A percentile compares a stretch with the other conserved stretches of the same genome.
phyloP scores from a whole-genome alignment of 2,113 vertebrate genomes.

The Pristiophorus japonicus region DNA sequence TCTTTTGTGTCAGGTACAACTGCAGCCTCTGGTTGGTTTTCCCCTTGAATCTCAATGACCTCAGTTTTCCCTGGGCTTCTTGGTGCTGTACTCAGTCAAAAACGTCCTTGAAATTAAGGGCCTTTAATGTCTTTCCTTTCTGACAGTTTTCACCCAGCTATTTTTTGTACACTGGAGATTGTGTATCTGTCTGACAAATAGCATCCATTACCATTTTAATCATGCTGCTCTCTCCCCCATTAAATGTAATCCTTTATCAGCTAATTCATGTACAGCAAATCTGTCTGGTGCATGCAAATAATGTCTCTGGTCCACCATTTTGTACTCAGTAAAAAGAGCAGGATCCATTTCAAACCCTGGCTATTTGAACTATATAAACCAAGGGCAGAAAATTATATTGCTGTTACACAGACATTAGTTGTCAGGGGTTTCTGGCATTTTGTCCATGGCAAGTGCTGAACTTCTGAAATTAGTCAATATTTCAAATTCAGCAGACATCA shows the following conservation, averaged over 20 bases:
- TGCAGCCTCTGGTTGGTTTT: neutral
- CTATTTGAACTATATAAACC: too few relatives aligned
- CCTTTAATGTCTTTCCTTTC: neutral
- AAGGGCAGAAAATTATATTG: too few relatives aligned
- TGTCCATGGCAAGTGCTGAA: neutral
- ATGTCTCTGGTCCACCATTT: too few relatives aligned
- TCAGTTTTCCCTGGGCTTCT: neutral
- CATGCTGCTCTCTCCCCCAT: neutral
- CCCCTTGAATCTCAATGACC: neutral
- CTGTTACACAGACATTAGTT: too few relatives aligned
- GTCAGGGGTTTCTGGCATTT: neutral
- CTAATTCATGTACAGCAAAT: neutral
- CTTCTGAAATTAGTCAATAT: neutral
- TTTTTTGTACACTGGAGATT: too few relatives aligned
- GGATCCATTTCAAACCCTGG: too few relatives aligned
- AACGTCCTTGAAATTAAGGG: neutral
- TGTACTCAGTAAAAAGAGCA: too few relatives aligned
- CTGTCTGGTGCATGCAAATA: neutral
- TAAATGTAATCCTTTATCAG: neutral
- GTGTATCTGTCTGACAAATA: neutral
- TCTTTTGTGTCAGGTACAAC: neutral
- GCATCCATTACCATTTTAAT: neutral
- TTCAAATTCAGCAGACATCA: neutral
- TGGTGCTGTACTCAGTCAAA: neutral
- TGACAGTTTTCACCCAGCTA: too few relatives aligned